Evolutionary conservation across 2,113 vertebrate species (phyloP).

Genomic region (Oxygymnocypris stewartii): DNA sequence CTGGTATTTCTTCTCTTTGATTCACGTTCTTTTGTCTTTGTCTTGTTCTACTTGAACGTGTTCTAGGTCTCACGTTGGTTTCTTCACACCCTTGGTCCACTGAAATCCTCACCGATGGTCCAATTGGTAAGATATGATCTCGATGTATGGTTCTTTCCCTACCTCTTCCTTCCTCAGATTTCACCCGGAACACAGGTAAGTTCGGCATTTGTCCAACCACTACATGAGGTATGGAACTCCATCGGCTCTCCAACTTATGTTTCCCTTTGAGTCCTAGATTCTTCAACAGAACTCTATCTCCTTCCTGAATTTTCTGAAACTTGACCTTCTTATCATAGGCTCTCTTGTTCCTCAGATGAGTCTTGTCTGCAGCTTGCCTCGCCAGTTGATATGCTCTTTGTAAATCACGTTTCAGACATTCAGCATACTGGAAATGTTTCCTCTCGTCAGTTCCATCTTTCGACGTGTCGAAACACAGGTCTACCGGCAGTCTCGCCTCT

Average conservation of each 20-base stretch:
- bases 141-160: not conserved
- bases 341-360: not conserved
- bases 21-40: too few relatives aligned
- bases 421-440: slow-evolving; percentile 15
- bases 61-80: not conserved
- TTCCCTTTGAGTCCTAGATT: slow-evolving; percentile 36
- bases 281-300: slow-evolving; percentile 28
- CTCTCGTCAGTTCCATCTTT: not conserved
- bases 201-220: slow-evolving; percentile 39
- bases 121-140: not conserved
- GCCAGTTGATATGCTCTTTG: too few relatives aligned
- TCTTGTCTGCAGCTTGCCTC: too few relatives aligned
- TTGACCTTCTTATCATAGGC: slow-evolving; percentile 19
- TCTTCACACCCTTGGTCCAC: not conserved
- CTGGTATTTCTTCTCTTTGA: not conserved
- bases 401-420: not conserved
- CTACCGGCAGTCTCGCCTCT: slow-evolving; percentile 22
- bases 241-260: slow-evolving; percentile 35
- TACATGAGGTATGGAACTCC: slow-evolving; percentile 30
- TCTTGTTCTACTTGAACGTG: too few relatives aligned
- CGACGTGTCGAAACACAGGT: slow-evolving; percentile 14
- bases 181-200: slow-evolving; percentile 28
- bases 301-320: slow-evolving; percentile 18
- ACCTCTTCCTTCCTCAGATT: not conserved
- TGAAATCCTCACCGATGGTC: not conserved